Evolutionary conservation across 2,888 invertebrate genomes (phyloP).

Genomic region (Sthenelais limicola): DNA sequence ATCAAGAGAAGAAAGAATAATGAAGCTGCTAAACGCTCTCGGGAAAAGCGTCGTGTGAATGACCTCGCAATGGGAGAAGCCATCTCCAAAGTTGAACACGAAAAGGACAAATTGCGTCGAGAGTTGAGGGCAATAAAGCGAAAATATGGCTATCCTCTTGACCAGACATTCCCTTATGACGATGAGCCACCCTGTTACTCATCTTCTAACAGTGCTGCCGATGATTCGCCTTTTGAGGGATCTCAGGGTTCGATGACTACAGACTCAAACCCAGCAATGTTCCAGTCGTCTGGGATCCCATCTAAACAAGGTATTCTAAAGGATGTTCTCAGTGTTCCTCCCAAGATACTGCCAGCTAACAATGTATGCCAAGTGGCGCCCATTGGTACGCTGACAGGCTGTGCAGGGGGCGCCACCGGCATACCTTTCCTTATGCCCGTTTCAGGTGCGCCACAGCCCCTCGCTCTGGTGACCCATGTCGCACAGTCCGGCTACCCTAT

Average conservation of each 20-base stretch:
- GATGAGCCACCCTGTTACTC: no score
- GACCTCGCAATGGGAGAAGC: slow-evolving; percentile 96
- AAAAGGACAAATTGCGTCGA: slow-evolving; percentile 93
- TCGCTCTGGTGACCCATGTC: not conserved
- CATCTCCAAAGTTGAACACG: slow-evolving; percentile 93
- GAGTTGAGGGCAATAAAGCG: slow-evolving; percentile 94
- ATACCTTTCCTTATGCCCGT: slow-evolving; percentile 33
- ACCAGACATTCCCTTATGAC: slow-evolving; percentile 40
- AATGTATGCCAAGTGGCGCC: no score
- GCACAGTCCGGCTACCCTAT: not conserved
- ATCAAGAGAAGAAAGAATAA: slow-evolving; percentile 95
- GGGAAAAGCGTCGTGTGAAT: slow-evolving; percentile 96
- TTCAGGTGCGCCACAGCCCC: not conserved
- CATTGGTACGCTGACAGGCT: no score
- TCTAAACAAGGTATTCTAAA: no score
- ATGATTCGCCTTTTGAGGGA: no score
- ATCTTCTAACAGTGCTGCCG: no score
- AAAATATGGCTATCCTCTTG: slow-evolving; percentile 75
- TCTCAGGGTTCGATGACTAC: no score
- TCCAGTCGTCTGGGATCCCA: no score
- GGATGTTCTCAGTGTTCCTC: no score
- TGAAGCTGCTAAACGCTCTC: slow-evolving; percentile 95
- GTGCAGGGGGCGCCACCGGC: no score
- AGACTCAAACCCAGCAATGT: no score
- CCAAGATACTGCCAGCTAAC: no score